A percentile compares a stretch with the other conserved stretches of the same genome.
Evolutionary conservation across 2,113 vertebrate genomes (phyloP).

Genomic region (Phocoena phocoena): DNA sequence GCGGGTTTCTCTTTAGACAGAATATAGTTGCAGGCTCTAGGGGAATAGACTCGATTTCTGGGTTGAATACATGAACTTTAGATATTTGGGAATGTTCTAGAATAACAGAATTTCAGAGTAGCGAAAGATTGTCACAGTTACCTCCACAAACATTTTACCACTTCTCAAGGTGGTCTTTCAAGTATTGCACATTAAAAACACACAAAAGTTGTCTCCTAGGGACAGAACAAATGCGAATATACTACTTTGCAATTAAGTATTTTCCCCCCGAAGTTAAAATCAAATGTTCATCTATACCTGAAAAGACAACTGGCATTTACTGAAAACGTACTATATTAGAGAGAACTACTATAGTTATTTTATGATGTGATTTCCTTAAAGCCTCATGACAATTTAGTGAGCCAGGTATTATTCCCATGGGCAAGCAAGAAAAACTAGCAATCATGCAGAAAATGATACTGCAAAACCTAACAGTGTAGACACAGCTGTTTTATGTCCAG

Average conservation of each 20-base stretch:
- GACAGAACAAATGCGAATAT: background rate
- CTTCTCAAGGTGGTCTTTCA: slow-evolving; percentile 44
- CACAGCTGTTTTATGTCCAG: background rate
- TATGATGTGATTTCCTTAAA: background rate
- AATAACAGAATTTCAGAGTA: background rate
- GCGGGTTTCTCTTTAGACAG: background rate
- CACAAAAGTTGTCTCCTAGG: slow-evolving; percentile 23
- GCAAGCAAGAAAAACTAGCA: background rate
- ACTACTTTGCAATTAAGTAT: background rate
- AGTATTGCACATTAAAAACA: slow-evolving; percentile 49
- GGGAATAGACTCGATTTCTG: background rate
- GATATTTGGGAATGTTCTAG: background rate
- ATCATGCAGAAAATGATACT: background rate
- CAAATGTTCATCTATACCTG: background rate
- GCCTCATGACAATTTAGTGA: background rate
- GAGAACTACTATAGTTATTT: background rate
- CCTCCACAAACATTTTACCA: background rate
- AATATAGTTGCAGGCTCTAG: background rate
- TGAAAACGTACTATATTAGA: background rate
- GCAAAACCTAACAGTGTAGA: background rate
- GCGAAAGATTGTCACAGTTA: background rate
- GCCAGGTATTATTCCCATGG: background rate
- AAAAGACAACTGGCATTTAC: slow-evolving; percentile 3
- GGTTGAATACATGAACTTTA: background rate
- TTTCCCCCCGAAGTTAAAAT: slow-evolving; percentile 9